Evolutionary conservation across 1,140 invertebrate genomes (phyloP).

Genomic region (Drosophila sechellia): DNA sequence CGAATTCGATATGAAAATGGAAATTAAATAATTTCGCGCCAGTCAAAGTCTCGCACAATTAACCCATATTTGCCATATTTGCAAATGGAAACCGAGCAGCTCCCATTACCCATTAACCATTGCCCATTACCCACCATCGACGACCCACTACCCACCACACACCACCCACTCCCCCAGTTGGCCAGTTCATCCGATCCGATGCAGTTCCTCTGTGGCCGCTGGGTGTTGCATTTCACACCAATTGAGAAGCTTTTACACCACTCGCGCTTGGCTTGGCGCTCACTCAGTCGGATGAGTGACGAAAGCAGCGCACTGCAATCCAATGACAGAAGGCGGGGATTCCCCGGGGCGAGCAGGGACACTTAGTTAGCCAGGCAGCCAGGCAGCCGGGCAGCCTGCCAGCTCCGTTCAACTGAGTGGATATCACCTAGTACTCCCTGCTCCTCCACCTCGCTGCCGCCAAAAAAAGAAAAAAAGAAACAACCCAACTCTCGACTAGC

Average conservation of each 20-base stretch:
- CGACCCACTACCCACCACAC: too few relatives aligned
- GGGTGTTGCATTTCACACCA: slow-evolving; percentile 82
- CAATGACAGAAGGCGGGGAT: slow-evolving; percentile 26
- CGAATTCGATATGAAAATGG: slow-evolving; percentile 28
- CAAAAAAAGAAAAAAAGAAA: not conserved
- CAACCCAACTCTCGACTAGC: slow-evolving; percentile 22
- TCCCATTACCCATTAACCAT: slow-evolving; percentile 6
- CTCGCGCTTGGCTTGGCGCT: slow-evolving; percentile 69
- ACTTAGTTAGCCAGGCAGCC: slow-evolving; percentile 28
- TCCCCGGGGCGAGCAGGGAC: slow-evolving; percentile 36
- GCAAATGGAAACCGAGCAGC: slow-evolving; percentile 51
- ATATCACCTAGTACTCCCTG: slow-evolving; percentile 2
- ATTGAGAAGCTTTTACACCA: slow-evolving; percentile 58
- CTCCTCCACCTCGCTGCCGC: not conserved
- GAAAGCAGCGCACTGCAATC: slow-evolving; percentile 61
- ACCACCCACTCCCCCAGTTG: not conserved
- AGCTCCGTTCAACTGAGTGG: slow-evolving; percentile 39
- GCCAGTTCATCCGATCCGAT: too few relatives aligned
- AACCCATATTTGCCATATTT: slow-evolving; percentile 69
- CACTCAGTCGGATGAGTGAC: slow-evolving; percentile 78
- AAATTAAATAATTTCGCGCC: slow-evolving; percentile 66
- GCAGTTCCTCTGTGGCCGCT: slow-evolving; percentile 19
- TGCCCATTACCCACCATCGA: not conserved
- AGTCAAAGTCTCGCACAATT: slow-evolving; percentile 77
- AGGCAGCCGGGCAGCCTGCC: slow-evolving; percentile 29